Percentiles rank a stretch among this genome's conserved stretches.
phyloP scores from a whole-genome alignment of 2,113 vertebrate genomes.

The Thunnus maccoyii region DNA sequence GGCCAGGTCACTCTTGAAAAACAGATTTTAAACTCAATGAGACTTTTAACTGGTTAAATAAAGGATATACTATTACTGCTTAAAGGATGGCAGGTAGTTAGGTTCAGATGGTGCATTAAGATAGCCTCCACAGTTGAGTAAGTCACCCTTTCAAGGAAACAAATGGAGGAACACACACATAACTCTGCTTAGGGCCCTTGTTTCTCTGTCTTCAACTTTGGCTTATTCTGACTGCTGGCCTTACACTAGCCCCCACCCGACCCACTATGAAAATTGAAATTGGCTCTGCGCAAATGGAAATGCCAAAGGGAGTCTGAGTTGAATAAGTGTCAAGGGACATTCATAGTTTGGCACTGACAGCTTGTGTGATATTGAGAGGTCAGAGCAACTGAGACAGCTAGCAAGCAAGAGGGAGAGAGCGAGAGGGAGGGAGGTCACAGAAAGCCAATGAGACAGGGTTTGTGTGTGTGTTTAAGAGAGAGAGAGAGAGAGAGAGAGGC shows the following conservation, averaged over 20 bases:
- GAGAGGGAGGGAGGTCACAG: conserved; percentile 27
- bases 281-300: conserved; percentile 72
- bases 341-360: conserved; percentile 71
- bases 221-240: conserved; percentile 47
- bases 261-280: conserved; percentile 68
- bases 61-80: background rate
- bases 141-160: conserved; percentile 14
- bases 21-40: no score
- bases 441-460: conserved; percentile 18
- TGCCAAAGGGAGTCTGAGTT: conserved; percentile 63
- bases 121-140: conserved; percentile 26
- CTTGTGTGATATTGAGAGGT: conserved; percentile 75
- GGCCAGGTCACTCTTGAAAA: no score
- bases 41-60: no score
- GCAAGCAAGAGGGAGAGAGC: conserved; percentile 24
- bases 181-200: conserved; percentile 31
- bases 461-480: background rate
- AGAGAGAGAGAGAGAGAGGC: background rate
- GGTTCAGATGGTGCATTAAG: background rate
- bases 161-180: conserved; percentile 16
- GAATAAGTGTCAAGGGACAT: conserved; percentile 70
- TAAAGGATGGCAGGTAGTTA: background rate
- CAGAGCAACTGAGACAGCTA: conserved; percentile 52
- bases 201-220: conserved; percentile 49
- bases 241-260: conserved; percentile 35